phyloP scores from a whole-genome alignment of 2,113 vertebrate species.

The Platichthys flesus region DNA sequence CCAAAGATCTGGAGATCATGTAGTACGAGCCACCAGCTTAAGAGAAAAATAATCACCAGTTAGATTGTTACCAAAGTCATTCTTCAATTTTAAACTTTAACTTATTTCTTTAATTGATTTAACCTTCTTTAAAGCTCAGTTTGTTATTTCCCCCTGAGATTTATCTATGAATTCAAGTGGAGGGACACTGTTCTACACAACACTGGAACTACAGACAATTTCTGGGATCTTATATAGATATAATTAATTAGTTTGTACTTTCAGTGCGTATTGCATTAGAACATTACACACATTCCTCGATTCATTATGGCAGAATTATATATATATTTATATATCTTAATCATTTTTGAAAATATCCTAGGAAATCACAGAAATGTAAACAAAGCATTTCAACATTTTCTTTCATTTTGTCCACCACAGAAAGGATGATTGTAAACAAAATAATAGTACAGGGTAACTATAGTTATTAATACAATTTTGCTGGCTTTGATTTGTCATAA shows the following conservation, averaged over 20 bases:
- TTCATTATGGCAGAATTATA: no score
- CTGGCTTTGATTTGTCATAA: not conserved
- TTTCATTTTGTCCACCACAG: not conserved
- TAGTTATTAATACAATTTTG: not conserved
- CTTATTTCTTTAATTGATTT: no score
- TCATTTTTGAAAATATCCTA: not conserved
- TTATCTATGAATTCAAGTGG: not conserved
- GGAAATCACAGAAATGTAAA: not conserved
- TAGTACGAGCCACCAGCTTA: slow-evolving; percentile 86
- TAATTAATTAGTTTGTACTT: no score
- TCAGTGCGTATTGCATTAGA: no score
- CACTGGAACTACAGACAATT: not conserved
- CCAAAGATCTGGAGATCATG: slow-evolving; percentile 86
- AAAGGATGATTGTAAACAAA: not conserved
- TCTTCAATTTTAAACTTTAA: no score
- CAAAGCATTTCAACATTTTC: not conserved
- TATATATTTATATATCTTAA: no score
- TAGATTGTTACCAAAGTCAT: not conserved
- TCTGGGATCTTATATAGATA: not conserved
- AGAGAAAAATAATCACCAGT: not conserved
- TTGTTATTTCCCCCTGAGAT: no score
- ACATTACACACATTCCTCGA: no score
- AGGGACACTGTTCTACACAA: not conserved
- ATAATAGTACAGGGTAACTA: no score
- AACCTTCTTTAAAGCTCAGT: no score